Percentiles rank a stretch among this genome's conserved stretches.
Evolutionary conservation across 2,113 vertebrate species (phyloP).

Genomic region (Lophochroa leadbeateri): DNA sequence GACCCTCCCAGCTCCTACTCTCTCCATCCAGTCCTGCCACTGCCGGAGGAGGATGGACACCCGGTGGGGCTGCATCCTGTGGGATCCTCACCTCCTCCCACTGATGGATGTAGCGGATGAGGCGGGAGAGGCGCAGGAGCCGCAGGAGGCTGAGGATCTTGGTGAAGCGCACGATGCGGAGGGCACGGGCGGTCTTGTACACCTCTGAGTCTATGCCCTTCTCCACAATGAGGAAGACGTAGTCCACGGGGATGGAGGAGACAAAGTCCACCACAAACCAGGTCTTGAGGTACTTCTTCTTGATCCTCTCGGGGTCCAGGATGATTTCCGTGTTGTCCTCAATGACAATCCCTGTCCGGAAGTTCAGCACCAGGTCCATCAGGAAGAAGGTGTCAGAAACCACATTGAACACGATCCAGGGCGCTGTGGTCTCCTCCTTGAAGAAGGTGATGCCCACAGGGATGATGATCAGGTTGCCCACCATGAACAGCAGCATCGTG

Average conservation of each 20-base stretch:
- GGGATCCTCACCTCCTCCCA: constrained; percentile 93
- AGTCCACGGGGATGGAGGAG: constrained; percentile 98
- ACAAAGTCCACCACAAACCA: constrained; percentile 99
- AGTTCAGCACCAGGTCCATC: constrained; percentile 96
- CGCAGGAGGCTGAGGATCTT: constrained; percentile 98
- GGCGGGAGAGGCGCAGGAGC: constrained; percentile 91
- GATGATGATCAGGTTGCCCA: constrained; percentile 98
- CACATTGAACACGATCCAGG: constrained; percentile 98
- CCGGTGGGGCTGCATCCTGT: rapidly evolving
- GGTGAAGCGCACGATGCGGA: constrained; percentile 96
- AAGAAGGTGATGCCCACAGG: constrained; percentile 99
- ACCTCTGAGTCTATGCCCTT: constrained; percentile 97
- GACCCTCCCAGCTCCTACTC: rapidly evolving
- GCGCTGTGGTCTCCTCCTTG: constrained; percentile 95
- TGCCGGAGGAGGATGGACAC: not conserved
- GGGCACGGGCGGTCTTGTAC: constrained; percentile 93
- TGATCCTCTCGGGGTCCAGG: constrained; percentile 94
- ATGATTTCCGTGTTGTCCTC: constrained; percentile 99
- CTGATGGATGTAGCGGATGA: constrained; percentile 98
- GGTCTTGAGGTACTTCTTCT: constrained; percentile 93
- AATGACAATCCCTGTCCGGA: constrained; percentile 95
- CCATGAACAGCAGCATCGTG: constrained; percentile 98
- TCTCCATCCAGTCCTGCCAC: not conserved
- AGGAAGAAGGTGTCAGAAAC: constrained; percentile 99
- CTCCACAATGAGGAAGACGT: constrained; percentile 98